Conservation (phyloP, 2,797 vertebrate genomes). For the Synaphobranchus kaupii region DNA sequence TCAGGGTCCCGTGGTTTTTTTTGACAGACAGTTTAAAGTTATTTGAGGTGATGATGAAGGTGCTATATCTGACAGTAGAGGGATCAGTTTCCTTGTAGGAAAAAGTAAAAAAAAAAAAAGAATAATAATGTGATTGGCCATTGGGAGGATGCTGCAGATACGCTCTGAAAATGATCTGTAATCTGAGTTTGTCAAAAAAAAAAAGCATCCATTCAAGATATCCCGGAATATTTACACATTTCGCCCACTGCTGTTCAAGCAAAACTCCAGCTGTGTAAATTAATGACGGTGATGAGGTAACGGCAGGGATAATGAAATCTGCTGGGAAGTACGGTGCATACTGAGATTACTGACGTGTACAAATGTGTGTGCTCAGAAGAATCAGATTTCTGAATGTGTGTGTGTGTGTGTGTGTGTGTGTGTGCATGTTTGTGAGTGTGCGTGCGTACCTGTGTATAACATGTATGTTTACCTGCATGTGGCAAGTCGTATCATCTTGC, state of each 20-base stretch:
- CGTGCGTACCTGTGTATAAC: not conserved
- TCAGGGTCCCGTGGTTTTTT: not conserved
- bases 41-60: not conserved
- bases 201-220: not conserved
- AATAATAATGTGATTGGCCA: not conserved
- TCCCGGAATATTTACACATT: not conserved
- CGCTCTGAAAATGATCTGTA: not conserved
- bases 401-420: conserved; percentile 20
- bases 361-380: not conserved
- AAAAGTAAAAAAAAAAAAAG: not conserved
- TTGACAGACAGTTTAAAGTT: not conserved
- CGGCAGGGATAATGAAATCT: not conserved
- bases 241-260: not conserved
- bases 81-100: not conserved
- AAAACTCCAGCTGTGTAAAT: conserved; percentile 23
- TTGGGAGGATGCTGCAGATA: not conserved
- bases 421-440: too few species aligned
- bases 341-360: not conserved
- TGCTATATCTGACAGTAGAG: not conserved
- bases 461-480: not conserved
- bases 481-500: not conserved
- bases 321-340: not conserved
- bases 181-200: not conserved
- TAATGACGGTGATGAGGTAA: not conserved
- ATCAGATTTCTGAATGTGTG: not conserved